Conservation (phyloP, 2,888 invertebrate genomes). For the Papilio demoleus region DNA sequence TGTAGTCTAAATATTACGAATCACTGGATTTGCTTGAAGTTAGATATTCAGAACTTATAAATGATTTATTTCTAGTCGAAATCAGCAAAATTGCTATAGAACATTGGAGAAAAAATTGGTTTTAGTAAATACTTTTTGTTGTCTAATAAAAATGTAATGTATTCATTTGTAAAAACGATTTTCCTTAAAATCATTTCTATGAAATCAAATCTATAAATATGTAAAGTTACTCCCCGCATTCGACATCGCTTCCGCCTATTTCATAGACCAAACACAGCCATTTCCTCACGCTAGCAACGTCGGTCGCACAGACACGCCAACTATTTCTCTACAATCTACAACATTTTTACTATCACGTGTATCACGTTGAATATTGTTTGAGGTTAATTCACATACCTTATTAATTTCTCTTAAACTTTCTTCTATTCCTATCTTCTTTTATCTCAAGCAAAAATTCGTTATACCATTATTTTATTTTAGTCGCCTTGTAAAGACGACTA, state of each 20-base stretch:
- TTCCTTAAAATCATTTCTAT: background rate
- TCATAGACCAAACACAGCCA: constrained; percentile 21
- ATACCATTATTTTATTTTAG: background rate
- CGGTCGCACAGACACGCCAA: constrained; percentile 40
- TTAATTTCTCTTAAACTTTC: too few relatives aligned
- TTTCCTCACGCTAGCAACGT: constrained; percentile 36
- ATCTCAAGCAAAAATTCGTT: background rate
- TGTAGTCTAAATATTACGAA: background rate
- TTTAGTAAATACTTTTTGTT: background rate
- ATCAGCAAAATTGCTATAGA: background rate
- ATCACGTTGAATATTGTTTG: background rate
- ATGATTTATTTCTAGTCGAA: background rate
- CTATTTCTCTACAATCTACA: constrained; percentile 33
- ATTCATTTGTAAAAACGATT: background rate
- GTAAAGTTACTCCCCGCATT: background rate
- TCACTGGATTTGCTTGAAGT: background rate
- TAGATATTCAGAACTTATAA: background rate
- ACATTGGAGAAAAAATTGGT: background rate
- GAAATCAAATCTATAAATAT: background rate
- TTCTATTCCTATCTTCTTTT: background rate
- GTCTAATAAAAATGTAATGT: background rate
- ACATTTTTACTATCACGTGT: constrained; percentile 34
- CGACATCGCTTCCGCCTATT: constrained; percentile 16
- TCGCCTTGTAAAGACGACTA: background rate
- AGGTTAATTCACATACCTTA: too few relatives aligned